phyloP scores from a whole-genome alignment of 2,797 vertebrate genomes.

The Crocidura indochinensis region DNA sequence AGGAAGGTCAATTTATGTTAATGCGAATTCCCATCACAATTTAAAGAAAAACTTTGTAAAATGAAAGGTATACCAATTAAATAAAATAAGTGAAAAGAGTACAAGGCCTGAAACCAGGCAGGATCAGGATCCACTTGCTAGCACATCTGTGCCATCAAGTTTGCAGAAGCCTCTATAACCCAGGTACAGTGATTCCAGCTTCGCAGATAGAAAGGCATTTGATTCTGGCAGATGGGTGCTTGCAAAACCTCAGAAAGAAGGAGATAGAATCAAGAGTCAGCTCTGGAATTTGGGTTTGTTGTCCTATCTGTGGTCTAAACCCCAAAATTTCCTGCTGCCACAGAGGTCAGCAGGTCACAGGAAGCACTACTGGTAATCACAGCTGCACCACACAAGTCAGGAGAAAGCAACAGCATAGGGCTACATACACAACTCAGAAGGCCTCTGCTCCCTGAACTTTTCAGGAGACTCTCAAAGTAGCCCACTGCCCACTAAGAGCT shows the following conservation, averaged over 20 bases:
- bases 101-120: not conserved
- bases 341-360: not conserved
- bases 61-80: not conserved
- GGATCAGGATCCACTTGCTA: not conserved
- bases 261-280: not conserved
- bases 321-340: not conserved
- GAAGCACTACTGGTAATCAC: not conserved
- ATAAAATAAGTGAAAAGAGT: not conserved
- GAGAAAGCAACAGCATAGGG: not conserved
- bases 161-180: too few species aligned
- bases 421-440: too few species aligned
- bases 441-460: not conserved
- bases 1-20: not conserved
- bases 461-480: not conserved
- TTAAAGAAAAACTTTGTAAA: not conserved
- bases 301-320: not conserved
- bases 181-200: not conserved
- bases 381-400: not conserved
- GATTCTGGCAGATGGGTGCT: not conserved
- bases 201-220: not conserved
- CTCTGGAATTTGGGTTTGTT: not conserved
- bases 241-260: not conserved
- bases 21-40: not conserved
- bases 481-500: not conserved
- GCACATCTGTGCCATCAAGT: too few species aligned